Conservation (phyloP, 2,113 vertebrate species). For the Cercocebus atys region DNA sequence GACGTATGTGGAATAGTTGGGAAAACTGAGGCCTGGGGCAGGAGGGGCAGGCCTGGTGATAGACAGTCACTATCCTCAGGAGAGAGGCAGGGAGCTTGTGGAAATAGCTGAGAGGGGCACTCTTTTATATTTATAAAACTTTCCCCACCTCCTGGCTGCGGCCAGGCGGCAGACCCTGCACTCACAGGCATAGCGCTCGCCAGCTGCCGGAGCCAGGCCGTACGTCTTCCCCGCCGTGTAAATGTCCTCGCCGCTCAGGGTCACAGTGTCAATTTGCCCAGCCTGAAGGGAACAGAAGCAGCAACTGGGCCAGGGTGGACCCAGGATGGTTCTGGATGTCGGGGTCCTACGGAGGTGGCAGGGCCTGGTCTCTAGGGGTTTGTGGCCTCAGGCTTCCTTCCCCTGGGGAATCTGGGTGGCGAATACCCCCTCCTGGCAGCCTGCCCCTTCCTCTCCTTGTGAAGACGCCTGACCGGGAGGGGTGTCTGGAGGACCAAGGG, state of each 20-base stretch:
- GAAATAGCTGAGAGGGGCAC: not conserved
- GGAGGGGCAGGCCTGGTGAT: not conserved
- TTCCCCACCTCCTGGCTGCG: not conserved
- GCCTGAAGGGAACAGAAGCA: conserved; percentile 82
- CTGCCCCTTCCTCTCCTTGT: not conserved
- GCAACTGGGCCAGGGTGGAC: not conserved
- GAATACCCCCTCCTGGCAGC: not conserved
- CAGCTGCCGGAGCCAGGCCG: conserved; percentile 91
- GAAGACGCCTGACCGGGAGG: not conserved
- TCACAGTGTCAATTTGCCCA: conserved; percentile 89
- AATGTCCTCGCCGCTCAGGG: conserved; percentile 91
- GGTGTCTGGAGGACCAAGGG: too few relatives aligned
- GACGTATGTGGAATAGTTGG: not conserved
- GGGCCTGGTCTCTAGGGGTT: not conserved
- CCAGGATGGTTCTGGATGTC: not conserved
- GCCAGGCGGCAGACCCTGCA: not conserved
- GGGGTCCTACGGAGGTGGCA: not conserved
- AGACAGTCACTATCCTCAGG: not conserved
- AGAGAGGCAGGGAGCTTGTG: not conserved
- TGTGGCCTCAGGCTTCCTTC: not conserved
- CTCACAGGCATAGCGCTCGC: conserved; percentile 92
- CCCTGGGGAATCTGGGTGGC: not conserved
- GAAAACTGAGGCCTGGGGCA: not conserved
- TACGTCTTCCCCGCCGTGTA: conserved; percentile 92
- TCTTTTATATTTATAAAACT: not conserved